A percentile compares a stretch with the other conserved stretches of the same genome.
Evolutionary conservation across 1,140 invertebrate species (phyloP).

Genomic region (Sminthurides bifidus): DNA sequence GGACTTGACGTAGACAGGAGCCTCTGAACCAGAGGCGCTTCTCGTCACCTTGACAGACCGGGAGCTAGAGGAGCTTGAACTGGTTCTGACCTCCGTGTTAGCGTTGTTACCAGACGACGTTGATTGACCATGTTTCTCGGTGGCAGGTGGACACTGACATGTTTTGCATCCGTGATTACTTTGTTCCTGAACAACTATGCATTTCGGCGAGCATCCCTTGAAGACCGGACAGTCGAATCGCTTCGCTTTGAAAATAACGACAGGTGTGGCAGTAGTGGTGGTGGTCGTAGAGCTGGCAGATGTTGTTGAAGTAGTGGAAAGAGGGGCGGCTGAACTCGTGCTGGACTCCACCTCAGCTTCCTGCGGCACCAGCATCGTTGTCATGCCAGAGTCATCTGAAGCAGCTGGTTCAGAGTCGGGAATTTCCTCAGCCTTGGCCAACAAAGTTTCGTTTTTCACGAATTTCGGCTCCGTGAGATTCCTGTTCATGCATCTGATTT

Average conservation of each 20-base stretch:
- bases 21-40: no score
- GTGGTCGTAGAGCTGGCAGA: background rate
- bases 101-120: no score
- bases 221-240: constrained; percentile 20
- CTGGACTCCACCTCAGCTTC: background rate
- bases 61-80: no score
- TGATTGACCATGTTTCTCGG: no score
- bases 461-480: background rate
- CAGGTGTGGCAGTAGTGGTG: background rate
- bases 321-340: background rate
- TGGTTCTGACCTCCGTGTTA: no score
- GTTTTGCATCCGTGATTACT: constrained; percentile 19
- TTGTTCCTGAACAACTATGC: constrained; percentile 16
- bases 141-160: constrained; percentile 14
- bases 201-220: constrained; percentile 26
- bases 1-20: no score
- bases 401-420: background rate
- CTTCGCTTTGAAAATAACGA: background rate
- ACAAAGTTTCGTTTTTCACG: background rate
- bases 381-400: background rate
- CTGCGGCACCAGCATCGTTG: background rate
- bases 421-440: background rate
- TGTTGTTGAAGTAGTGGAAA: background rate
- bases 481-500: background rate
- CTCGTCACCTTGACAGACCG: no score